Evolutionary conservation across 2,797 vertebrate species (phyloP), one percentile per base, ranked within the genome.

Genomic region (Periparus ater): DNA sequence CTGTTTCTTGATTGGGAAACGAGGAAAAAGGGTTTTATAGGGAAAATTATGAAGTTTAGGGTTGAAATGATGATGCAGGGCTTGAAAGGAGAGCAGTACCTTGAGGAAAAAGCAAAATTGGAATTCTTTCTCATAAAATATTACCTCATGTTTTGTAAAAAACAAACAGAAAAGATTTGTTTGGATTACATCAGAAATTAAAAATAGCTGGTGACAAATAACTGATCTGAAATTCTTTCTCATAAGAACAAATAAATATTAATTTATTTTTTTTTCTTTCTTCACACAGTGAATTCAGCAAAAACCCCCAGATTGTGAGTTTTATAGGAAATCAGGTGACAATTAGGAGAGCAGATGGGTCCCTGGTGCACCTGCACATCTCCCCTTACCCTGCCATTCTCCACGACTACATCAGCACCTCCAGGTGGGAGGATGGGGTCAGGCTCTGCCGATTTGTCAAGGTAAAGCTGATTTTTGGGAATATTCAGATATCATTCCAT

Each of bases 401-500:
- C 51, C 99, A 99, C 8, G 98, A 98, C 32, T 98, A 99, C 73
- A 96, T 98, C 63, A 89, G 96, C 91, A 85, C 98, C n/a, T 97
- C 98, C 16, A 97, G 98, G 55, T 99, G 99, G 99, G 98, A 99
- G 67, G 98, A 63, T 2, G 98, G 98, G 4, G 95, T 99, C 71
- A 97, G 98, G 42, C 98, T 99, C 73, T 99, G 99, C 88, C 98
- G 98, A 62, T 99, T 99, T 40, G 98, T 99, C 93, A 99, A 99
- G 98, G 99, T 99, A 97, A 89, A 58, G 67, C 72, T 48, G 25
- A 68, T 42, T 42, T 25, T 30, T 1, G 3, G 44, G 15, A 54
- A 20, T 1, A 0, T 36, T 40, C 61, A 19, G 14, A 1, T 19
- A 3, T 16, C 23, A 16, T 42, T 45, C 42, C 40, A 2, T 21